Conservation (phyloP, 2,888 invertebrate genomes). For the Rhingia rostrata region DNA sequence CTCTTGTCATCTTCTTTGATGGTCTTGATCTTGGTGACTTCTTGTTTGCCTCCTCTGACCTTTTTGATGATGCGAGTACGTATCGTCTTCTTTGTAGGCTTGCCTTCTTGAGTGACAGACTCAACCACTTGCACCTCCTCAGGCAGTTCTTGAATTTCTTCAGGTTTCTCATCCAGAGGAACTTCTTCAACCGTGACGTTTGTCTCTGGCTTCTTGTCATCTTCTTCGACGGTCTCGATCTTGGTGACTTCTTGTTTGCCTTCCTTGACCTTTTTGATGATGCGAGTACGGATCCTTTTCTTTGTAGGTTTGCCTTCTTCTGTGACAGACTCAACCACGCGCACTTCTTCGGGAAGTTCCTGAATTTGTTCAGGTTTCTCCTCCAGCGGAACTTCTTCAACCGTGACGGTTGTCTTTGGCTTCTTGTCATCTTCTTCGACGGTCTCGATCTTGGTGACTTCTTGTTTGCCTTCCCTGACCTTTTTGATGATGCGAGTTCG, state of each 20-base stretch:
- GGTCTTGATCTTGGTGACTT: conserved; percentile 58
- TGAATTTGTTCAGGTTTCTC: conserved; percentile 37
- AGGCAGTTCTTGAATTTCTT: conserved; percentile 42
- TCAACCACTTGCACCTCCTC: conserved; percentile 42
- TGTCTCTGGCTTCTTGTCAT: conserved; percentile 48
- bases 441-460: conserved; percentile 42
- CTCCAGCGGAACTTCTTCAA: conserved; percentile 40
- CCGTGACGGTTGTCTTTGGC: conserved; percentile 44
- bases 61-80: conserved; percentile 47
- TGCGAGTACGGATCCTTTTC: conserved; percentile 47
- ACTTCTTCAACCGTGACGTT: conserved; percentile 50
- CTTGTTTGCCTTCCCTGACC: conserved; percentile 33
- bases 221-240: conserved; percentile 56
- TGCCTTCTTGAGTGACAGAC: conserved; percentile 40
- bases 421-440: conserved; percentile 35
- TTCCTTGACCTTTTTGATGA: conserved; percentile 48
- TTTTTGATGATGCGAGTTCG: conserved; percentile 27
- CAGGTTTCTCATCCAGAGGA: conserved; percentile 38
- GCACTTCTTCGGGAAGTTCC: conserved; percentile 52
- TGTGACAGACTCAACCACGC: conserved; percentile 17
- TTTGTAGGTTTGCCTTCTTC: conserved; percentile 53
- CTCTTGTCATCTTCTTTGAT: conserved; percentile 51
- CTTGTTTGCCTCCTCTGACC: conserved; percentile 49
- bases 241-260: conserved; percentile 59
- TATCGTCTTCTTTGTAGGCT: conserved; percentile 45